phyloP scores from a whole-genome alignment of 2,797 vertebrate species.

The Heteromormyrus szaboi region DNA sequence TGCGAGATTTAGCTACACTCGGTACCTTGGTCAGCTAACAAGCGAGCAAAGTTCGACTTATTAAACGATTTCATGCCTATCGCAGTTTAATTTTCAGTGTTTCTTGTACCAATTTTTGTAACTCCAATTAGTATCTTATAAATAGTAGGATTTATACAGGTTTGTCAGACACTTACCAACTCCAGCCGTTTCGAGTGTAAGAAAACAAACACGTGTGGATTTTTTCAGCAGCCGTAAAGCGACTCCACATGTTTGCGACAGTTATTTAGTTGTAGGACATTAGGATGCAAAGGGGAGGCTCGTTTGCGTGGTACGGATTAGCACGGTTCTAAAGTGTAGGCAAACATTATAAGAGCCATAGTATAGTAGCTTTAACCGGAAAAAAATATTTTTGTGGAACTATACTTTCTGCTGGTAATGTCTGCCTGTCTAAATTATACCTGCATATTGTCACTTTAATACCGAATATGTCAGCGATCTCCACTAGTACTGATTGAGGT shows the following conservation, averaged over 20 bases:
- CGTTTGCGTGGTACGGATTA: background rate
- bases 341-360: background rate
- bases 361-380: background rate
- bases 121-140: background rate
- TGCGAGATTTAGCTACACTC: background rate
- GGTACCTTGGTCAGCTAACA: background rate
- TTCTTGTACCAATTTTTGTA: background rate
- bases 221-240: slow-evolving; percentile 6
- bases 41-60: background rate
- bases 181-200: background rate
- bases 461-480: background rate
- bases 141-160: background rate
- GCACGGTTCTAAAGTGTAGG: background rate
- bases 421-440: background rate
- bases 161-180: background rate
- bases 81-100: background rate
- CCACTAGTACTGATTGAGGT: background rate
- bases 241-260: background rate
- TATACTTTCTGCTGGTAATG: background rate
- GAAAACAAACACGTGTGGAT: background rate
- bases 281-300: too few relatives aligned
- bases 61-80: background rate
- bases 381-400: background rate
- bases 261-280: background rate
- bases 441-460: background rate